These are phyloP conservation scores for Beris chalybata DNA, from an alignment of 2,888 invertebrate species.

Conservation along the genomic window DNA sequence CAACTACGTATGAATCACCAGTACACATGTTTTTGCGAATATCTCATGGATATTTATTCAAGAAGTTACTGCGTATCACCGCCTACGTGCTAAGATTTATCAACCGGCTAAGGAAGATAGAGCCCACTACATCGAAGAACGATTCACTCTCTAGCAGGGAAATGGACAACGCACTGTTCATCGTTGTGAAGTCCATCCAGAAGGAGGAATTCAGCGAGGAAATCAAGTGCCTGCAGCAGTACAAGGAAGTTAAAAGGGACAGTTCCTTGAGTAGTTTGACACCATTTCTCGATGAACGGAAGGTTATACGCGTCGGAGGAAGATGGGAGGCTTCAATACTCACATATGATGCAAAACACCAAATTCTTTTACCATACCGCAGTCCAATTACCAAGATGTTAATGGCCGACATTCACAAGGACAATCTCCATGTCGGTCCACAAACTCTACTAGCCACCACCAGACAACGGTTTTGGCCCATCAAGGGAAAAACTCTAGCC, in stretches of 20 bases:
- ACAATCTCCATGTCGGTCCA: conserved; percentile 6
- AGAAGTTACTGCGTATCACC: neutral
- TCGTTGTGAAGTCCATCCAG: neutral
- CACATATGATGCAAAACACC: too few species aligned
- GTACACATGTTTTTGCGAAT: neutral
- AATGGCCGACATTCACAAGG: conserved; percentile 23
- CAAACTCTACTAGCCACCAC: conserved; percentile 33
- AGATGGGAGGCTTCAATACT: neutral
- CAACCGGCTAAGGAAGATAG: neutral
- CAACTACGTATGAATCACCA: neutral
- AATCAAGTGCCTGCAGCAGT: neutral
- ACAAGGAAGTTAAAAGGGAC: neutral
- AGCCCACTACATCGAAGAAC: neutral
- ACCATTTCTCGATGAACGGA: conserved; percentile 33
- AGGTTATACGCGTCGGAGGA: conserved; percentile 35
- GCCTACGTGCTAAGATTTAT: neutral
- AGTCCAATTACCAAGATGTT: conserved; percentile 32
- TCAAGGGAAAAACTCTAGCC: conserved; percentile 38
- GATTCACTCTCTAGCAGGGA: neutral
- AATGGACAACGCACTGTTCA: neutral
- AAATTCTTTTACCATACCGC: conserved; percentile 40
- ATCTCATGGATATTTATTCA: neutral
- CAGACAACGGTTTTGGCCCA: conserved; percentile 42
- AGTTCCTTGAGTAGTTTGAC: neutral
- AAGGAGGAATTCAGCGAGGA: neutral